Conservation (phyloP, 1,140 invertebrate species). For the Harlomillsia oculata region DNA sequence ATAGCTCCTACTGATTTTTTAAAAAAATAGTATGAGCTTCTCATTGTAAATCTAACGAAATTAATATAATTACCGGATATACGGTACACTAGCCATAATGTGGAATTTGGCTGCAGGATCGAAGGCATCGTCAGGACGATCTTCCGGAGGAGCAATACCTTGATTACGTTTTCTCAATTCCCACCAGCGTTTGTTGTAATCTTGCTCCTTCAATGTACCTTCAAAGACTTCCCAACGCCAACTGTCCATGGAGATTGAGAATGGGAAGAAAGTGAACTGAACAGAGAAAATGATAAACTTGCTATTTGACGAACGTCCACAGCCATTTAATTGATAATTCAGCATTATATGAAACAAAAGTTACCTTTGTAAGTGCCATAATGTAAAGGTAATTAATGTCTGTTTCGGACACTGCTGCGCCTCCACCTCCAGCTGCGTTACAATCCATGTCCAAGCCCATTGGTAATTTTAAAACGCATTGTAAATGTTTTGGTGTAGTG, state of each 20-base stretch:
- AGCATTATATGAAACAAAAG: too few species aligned
- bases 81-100: slow-evolving; percentile 41
- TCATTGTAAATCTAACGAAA: not conserved
- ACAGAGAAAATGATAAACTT: not conserved
- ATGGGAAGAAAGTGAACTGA: slow-evolving; percentile 45
- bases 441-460: slow-evolving; percentile 31
- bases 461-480: slow-evolving; percentile 39
- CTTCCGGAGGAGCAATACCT: slow-evolving; percentile 40
- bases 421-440: slow-evolving; percentile 26
- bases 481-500: slow-evolving; percentile 68
- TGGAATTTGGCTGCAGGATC: slow-evolving; percentile 46
- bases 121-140: slow-evolving; percentile 36
- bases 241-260: slow-evolving; percentile 43
- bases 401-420: slow-evolving; percentile 38
- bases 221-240: slow-evolving; percentile 45
- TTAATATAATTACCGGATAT: not conserved
- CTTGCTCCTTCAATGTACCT: slow-evolving; percentile 36
- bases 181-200: slow-evolving; percentile 45
- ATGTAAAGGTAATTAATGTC: slow-evolving; percentile 46
- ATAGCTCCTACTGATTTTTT: not conserved
- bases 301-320: not conserved
- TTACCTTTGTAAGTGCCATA: slow-evolving; percentile 45
- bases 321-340: not conserved
- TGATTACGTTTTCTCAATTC: slow-evolving; percentile 40
- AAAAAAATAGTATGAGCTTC: not conserved